Evolutionary conservation across 92 coral and sea anemone genomes (phyloP), one percentile per base, ranked within the genome.

Genomic region (Isaurus tuberculatus): DNA sequence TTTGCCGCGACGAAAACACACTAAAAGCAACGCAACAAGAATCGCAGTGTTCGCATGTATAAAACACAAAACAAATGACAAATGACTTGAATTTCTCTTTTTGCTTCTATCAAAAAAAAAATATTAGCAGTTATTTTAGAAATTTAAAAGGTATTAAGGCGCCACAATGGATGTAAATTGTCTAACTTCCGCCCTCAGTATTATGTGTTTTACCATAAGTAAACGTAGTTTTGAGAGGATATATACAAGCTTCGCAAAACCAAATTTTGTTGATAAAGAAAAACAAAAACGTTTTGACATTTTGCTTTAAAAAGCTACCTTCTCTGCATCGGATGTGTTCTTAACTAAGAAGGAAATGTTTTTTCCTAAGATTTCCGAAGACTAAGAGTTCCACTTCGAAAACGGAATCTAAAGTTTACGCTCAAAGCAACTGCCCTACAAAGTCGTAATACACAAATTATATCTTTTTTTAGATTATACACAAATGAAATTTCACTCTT

Each of bases 151-250:
- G 4, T 20, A 77, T 26, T 22, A 65, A 33, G 37, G 23, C 82
- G 25, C 5, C 48, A 19, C n/a, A 57, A 74, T 51, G 40, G 13
- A 31, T 30, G 53, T 75, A 77, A 77, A 55, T 77, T 77, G 17
- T 60, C 23, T 57, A 32, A 60, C 82, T 77, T 77, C 82, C 82
- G 68, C 81, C 63, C 30, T 61, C 19, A 11, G 68, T 77, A 77
- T 75, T 75, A 49, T 37, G 48, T 31, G 17, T 37, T 58, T 36
- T 77, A 10, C 14, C 55, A 36, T 58, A 34, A 57, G 69, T 58
- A 77, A 77, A 77, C 82, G 53, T n/a, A 26, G 33, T 17, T 31
- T 77, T 26, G 82, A 75, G 68, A 25, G 65, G 29, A 34, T 5
- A 36, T 74, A 34, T 25, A 34, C 49, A 26, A 42, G 15, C 32